Evolutionary conservation across 2,888 invertebrate genomes (phyloP).

Genomic region (Andrena marginata): DNA sequence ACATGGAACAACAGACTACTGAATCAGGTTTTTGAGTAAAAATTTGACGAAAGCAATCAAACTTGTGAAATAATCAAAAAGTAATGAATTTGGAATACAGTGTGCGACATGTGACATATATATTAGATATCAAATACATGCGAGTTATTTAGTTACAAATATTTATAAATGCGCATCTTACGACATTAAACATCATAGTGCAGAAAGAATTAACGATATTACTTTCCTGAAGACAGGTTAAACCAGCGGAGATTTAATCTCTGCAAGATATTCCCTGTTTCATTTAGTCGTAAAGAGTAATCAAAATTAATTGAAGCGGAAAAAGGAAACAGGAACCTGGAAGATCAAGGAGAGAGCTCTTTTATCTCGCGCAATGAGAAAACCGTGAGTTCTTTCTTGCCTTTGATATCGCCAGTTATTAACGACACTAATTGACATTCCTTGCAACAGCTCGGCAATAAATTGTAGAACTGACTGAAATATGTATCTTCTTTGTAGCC

Average conservation of each 20-base stretch:
- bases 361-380: neutral
- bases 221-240: neutral
- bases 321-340: neutral
- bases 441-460: neutral
- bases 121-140: no score
- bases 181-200: neutral
- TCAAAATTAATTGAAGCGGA: slow-evolving; percentile 4
- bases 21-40: no score
- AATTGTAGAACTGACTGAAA: neutral
- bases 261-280: neutral
- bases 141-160: no score
- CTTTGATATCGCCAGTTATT: slow-evolving; percentile 2
- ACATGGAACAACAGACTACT: no score
- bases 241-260: neutral
- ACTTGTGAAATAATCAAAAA: no score
- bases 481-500: neutral
- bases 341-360: neutral
- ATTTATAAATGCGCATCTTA: no score
- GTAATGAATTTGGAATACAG: no score
- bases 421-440: neutral
- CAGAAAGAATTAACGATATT: neutral
- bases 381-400: neutral
- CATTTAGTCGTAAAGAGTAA: neutral
- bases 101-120: no score
- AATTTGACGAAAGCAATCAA: no score